Evolutionary conservation across 2,888 invertebrate genomes (phyloP).

Genomic region (Bruchidius siliquastri): DNA sequence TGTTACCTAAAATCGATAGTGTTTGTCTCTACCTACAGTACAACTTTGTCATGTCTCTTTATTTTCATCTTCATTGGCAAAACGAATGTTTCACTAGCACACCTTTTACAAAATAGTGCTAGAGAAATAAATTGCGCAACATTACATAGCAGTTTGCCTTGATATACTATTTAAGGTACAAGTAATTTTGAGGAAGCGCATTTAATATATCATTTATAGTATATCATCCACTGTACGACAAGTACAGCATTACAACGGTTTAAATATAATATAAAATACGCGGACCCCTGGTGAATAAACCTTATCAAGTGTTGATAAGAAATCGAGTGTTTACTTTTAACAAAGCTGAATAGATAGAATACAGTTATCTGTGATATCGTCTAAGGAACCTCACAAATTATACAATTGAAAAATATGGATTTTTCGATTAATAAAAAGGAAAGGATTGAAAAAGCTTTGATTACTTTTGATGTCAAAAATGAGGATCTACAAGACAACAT

Average conservation of each 20-base stretch:
- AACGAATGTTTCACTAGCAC: too few species aligned
- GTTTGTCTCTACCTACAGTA: too few species aligned
- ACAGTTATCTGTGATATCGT: neutral
- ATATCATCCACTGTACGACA: neutral
- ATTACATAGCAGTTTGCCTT: too few species aligned
- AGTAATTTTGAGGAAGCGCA: too few species aligned
- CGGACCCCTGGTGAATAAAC: neutral
- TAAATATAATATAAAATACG: neutral
- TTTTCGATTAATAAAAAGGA: neutral
- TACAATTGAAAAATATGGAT: neutral
- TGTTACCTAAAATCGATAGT: too few species aligned
- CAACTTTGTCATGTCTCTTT: too few species aligned
- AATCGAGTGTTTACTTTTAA: neutral
- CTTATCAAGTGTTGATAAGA: neutral
- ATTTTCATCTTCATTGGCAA: too few species aligned
- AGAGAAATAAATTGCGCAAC: too few species aligned
- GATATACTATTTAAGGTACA: too few species aligned
- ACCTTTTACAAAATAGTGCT: too few species aligned
- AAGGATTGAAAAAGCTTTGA: neutral
- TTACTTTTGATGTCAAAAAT: neutral
- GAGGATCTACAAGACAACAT: conserved; percentile 6
- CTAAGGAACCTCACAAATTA: neutral
- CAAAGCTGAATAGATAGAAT: neutral
- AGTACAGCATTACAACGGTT: neutral
- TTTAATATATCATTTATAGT: neutral